These are phyloP conservation scores for Halocynthia roretzi DNA, from an alignment of 23 tunicate species.

Conservation along the genomic window DNA sequence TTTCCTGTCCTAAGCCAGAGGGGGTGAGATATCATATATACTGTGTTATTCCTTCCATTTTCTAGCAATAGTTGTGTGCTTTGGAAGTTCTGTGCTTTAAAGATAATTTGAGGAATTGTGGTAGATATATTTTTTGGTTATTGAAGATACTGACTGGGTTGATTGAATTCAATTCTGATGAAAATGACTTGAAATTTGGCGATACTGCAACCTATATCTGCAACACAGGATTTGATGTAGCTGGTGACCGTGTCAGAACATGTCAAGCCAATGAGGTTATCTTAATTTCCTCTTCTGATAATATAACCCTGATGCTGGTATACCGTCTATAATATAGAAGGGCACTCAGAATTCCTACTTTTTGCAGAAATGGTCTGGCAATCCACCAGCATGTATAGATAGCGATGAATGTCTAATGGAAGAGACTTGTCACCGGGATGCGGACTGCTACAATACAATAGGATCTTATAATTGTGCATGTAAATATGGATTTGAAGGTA, in stretches of 20 bases:
- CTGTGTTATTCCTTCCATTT: no score
- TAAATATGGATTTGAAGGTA: conserved; percentile 53
- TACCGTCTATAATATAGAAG: conserved; percentile 1
- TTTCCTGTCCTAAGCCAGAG: background rate
- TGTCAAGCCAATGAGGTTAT: conserved; percentile 63
- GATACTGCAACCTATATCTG: conserved; percentile 55
- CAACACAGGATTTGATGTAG: conserved; percentile 34
- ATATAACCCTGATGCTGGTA: background rate
- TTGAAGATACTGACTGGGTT: no score
- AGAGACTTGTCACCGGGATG: conserved; percentile 52
- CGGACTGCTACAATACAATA: conserved; percentile 45
- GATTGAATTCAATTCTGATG: no score
- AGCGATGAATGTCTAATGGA: conserved; percentile 46
- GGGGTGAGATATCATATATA: background rate
- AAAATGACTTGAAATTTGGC: conserved; percentile 28
- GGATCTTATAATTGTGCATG: conserved; percentile 74
- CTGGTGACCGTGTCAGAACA: conserved; percentile 20
- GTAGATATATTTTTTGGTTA: no score
- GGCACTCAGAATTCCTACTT: background rate
- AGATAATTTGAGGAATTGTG: no score
- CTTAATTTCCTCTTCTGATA: background rate
- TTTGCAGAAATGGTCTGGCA: conserved; percentile 58
- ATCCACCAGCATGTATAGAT: conserved; percentile 59
- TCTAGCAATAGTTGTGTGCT: no score
- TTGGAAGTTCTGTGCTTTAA: no score